A percentile compares a stretch with the other conserved stretches of the same genome.
Evolutionary conservation across 2,888 invertebrate genomes (phyloP).

Genomic region (Lycia hirtaria): DNA sequence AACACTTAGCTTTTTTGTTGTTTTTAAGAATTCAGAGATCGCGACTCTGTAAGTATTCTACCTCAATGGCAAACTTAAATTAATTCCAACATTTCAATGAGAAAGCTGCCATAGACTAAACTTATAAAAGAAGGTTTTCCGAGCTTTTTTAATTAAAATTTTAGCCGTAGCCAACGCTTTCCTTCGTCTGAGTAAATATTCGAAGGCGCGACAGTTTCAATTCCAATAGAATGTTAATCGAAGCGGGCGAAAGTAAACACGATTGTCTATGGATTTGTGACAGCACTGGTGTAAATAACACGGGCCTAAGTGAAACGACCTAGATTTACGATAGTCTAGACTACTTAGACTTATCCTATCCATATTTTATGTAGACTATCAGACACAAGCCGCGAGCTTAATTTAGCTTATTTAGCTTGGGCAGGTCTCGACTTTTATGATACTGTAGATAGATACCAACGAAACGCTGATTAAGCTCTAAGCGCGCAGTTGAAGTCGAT

Average conservation of each 20-base stretch:
- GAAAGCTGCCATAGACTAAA: background rate
- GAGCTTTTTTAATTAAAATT: conserved; percentile 18
- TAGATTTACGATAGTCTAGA: background rate
- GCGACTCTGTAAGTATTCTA: no score
- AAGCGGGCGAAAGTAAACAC: conserved; percentile 11
- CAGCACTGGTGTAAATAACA: background rate
- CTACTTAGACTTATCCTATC: background rate
- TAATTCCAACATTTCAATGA: background rate
- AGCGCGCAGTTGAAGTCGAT: no score
- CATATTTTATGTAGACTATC: background rate
- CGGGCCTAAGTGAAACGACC: background rate
- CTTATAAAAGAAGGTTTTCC: conserved; percentile 12
- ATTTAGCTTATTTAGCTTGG: no score
- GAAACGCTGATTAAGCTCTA: no score
- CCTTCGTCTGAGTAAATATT: conserved; percentile 27
- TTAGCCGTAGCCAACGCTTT: conserved; percentile 23
- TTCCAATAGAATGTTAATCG: conserved; percentile 13
- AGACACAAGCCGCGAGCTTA: no score
- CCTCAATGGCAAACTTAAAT: background rate
- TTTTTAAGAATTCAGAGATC: no score
- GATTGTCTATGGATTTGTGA: conserved; percentile 11
- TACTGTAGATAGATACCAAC: no score
- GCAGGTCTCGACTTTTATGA: no score
- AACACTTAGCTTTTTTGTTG: no score
- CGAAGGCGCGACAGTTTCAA: conserved; percentile 2